Evolutionary conservation across 2,113 vertebrate species (phyloP), one percentile per base, ranked within the genome.

Genomic region (Cercopithecus mona): DNA sequence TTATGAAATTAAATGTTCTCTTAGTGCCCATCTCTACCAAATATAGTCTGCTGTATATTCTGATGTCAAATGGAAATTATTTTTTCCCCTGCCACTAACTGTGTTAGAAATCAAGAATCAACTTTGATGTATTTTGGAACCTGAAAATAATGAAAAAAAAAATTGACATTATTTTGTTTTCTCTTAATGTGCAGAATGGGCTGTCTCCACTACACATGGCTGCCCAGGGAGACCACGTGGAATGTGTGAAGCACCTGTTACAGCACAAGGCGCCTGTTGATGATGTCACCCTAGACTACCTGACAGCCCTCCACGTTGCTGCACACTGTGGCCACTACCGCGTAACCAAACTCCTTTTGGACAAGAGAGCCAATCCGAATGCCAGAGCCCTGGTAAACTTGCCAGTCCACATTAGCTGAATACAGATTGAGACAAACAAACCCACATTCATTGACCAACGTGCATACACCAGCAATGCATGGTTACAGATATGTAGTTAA

Each of bases 161-260:
- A 32, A 3, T 17, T 2, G 4, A 7, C 84, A 50, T 68, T n/a
- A 52, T 70, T 78, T 61, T 9, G 55, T 79, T 85, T 70, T 80
- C 35, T 95, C 90, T 88, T 52, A 73, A 38, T 70, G 27, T 23
- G 0, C 97, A 99, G 99, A 99, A 99, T 0, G 99, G 99, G 9
- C 99, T 99, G 66, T 99, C 99, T 73, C 99, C 99, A 0, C 99
- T 99, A 11, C 99, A 99, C 98, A 99, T 99, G 99, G 99, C 99
- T 0, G 99, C 99, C 0, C 99, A 99, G 90, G 99, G 99, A 20
- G 99, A 99, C 98, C 99, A 99, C 0, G 99, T 99, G 20, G 99
- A 99, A 50, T 99, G 99, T 22, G 99, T 99, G 92, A 99, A 99
- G 95, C 99, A 99, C 97, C 98, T 99, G 1, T 98, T 99, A 55